Base-by-base conservation (phyloP, 2,113 vertebrate species). In the Rhadina sibilatrix region DNA sequence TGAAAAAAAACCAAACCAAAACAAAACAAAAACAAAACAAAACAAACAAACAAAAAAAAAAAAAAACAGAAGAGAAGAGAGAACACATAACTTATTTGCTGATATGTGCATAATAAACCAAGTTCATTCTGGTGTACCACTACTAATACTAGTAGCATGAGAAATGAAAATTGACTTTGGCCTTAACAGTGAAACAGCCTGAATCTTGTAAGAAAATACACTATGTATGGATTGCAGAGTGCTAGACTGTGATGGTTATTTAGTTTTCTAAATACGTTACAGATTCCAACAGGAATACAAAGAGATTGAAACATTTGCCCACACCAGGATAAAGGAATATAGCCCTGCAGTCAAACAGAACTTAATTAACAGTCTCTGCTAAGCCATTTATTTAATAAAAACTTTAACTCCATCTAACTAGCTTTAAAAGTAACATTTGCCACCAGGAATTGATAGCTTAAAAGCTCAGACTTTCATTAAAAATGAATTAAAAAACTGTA, bases 1-100 rank as follows among this genome's bases (percentile, higher is more conserved):
- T 99, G 97, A 72, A 91, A 94, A 72, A 91, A 94, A 72, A n/a
- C n/a, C n/a, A n/a, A n/a, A n/a, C n/a, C 1, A 37, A 40, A 63
- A 68, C 40, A n/a, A 25, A 59, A n/a, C n/a, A n/a, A n/a, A n/a
- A n/a, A n/a, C n/a, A n/a, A n/a, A n/a, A n/a, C n/a, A n/a, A n/a
- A n/a, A n/a, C n/a, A n/a, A n/a, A n/a, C n/a, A n/a, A n/a, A n/a
- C n/a, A n/a, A n/a, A n/a, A n/a, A n/a, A n/a, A n/a, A n/a, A n/a
- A n/a, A n/a, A n/a, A n/a, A n/a, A n/a, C n/a, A n/a, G n/a, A n/a
- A n/a, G n/a, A n/a, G n/a, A n/a, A 40, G 40, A 22, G 13, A 10
- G 49, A 27, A 44, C 52, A 90, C 35, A 54, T 9, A 89, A 71
- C 2, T 70, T 22, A 54, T 31, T 80, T 54, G 10, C 12, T 64